Evolutionary conservation across 2,113 vertebrate species (phyloP), one percentile per base, ranked within the genome.

Genomic region (Plectropomus leopardus): DNA sequence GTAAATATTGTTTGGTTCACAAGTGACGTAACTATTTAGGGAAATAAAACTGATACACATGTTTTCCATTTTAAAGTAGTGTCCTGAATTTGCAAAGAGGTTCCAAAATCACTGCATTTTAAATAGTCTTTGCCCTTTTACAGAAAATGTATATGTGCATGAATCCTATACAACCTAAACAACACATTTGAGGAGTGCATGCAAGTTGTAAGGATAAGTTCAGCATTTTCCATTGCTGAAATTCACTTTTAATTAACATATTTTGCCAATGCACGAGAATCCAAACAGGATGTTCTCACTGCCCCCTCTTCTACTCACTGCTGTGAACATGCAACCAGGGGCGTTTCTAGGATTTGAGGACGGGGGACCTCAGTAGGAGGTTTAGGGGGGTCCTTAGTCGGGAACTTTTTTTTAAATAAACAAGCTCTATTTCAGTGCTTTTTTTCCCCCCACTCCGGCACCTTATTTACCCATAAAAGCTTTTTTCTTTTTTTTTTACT

Each of bases 271-370:
- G 13, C 11, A 6, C 30, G 14, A 54, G 21, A 63, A 79, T 72
- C 50, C 28, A 40, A 71, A 72, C 59, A 55, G 58, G 50, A 55
- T 71, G 36, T 55, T 8, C 30, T 34, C 34, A 26, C 21, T 17
- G 15, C 24, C 57, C 6, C 17, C 15, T 26, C 32, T 63, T 73
- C 21, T 36, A 23, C 23, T 36, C 42, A 6, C 50, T 40, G 32
- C 2, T 14, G 11, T 24, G 15, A 63, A 24, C 14, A 3, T 53
- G 4, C 48, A n/a, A n/a, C n/a, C n/a, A n/a, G n/a, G n/a, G n/a
- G n/a, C n/a, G n/a, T n/a, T n/a, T n/a, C n/a, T n/a, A n/a, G n/a
- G n/a, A n/a, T n/a, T n/a, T n/a, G n/a, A n/a, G n/a, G n/a, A n/a
- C n/a, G n/a, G n/a, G n/a, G n/a, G n/a, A n/a, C n/a, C n/a, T n/a